phyloP scores from a whole-genome alignment of 2,797 vertebrate genomes.

The Lacerta viridis region DNA sequence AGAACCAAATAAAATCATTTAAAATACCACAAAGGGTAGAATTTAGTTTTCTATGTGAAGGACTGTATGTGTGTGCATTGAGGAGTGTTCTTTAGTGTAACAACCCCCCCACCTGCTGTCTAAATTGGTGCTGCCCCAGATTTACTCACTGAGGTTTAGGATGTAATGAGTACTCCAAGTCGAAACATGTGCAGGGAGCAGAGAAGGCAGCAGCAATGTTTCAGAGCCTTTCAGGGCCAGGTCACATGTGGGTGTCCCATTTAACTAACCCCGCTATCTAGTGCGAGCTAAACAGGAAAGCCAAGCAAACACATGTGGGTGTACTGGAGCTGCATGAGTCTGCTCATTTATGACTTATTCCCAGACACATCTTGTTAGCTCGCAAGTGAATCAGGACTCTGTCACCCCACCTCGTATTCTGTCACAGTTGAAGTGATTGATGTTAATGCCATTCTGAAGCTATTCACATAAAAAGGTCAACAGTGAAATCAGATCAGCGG shows the following conservation, averaged over 20 bases:
- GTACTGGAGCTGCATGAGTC: background rate
- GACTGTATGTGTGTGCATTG: background rate
- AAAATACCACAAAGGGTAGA: background rate
- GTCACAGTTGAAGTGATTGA: slow-evolving; percentile 26
- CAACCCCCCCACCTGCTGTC: background rate
- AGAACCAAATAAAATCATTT: too few relatives aligned
- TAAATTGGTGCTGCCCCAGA: background rate
- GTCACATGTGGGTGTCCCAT: background rate
- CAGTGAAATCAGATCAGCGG: slow-evolving; percentile 27
- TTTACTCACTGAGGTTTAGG: background rate
- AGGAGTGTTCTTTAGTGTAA: background rate
- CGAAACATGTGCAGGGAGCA: background rate
- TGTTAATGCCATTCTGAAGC: slow-evolving; percentile 50
- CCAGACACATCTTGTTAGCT: slow-evolving; percentile 44
- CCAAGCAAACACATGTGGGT: background rate
- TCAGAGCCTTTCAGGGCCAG: background rate
- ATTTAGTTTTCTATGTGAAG: background rate
- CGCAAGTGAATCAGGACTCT: slow-evolving; percentile 50
- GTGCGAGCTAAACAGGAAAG: background rate
- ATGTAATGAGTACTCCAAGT: background rate
- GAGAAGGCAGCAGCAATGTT: background rate
- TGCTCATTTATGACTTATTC: slow-evolving; percentile 13
- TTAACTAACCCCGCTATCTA: background rate
- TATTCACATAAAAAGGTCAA: slow-evolving; percentile 55
- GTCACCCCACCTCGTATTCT: slow-evolving; percentile 43